Evolutionary conservation across 2,797 vertebrate genomes (phyloP).

Genomic region (Pangasius larnaudii): DNA sequence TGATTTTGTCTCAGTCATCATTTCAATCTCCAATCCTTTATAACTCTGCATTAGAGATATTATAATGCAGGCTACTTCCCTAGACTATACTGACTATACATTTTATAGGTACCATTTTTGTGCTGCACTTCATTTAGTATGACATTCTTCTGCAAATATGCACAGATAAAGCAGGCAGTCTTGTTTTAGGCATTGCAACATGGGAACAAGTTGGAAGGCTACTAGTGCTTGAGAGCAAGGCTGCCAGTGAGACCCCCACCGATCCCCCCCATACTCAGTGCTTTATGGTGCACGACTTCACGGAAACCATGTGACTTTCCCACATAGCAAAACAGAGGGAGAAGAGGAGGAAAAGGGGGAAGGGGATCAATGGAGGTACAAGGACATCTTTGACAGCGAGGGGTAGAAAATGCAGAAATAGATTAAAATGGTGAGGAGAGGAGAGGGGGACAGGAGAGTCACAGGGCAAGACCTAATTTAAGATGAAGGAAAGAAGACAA

Average conservation of each 20-base stretch:
- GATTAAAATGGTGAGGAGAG: slow-evolving; percentile 54
- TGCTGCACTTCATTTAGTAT: slow-evolving; percentile 7
- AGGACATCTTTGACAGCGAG: slow-evolving; percentile 43
- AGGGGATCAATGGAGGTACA: slow-evolving; percentile 55
- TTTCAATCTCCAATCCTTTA: slow-evolving; percentile 13
- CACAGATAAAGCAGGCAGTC: slow-evolving; percentile 39
- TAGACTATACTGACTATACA: background rate
- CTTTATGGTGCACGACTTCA: slow-evolving; percentile 82
- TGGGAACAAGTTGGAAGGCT: slow-evolving; percentile 66
- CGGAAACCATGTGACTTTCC: slow-evolving; percentile 85
- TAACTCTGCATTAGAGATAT: background rate
- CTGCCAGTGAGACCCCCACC: slow-evolving; percentile 52
- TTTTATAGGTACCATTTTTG: slow-evolving; percentile 17
- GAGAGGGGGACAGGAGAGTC: slow-evolving; percentile 62
- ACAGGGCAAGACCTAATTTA: slow-evolving; percentile 32
- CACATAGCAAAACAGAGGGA: slow-evolving; percentile 65
- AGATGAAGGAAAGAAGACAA: slow-evolving; percentile 30
- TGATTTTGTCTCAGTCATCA: slow-evolving; percentile 20
- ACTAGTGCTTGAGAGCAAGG: slow-evolving; percentile 60
- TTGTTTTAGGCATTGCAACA: slow-evolving; percentile 53
- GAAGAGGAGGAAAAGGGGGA: slow-evolving; percentile 52
- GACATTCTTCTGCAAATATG: slow-evolving; percentile 19
- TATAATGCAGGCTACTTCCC: slow-evolving; percentile 1
- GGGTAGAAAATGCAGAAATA: slow-evolving; percentile 40
- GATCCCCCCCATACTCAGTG: slow-evolving; percentile 68